Base-by-base conservation (phyloP, 53 echinoderm and acorn worm genomes). In the Stichopus horrens region DNA sequence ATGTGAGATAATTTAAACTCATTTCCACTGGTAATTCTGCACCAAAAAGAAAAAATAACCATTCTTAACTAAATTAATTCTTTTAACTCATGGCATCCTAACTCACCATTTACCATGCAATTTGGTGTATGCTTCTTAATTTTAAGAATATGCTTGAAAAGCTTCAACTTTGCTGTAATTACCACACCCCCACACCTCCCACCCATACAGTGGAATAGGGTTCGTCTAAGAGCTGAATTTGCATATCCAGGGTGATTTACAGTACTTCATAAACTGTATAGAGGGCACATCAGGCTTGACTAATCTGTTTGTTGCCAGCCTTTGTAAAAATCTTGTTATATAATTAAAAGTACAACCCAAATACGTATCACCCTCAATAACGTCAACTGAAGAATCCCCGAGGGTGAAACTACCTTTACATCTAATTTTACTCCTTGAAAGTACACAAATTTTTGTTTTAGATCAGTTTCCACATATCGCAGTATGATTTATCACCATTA, bases 301-400 rank as follows among this genome's bases (percentile, higher is more conserved):
- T 76, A 10, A 51, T 23, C 21, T 4, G 76, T 76, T 76, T 76
- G 21, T 63, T 6, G 14, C 21, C 10, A 21, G 76, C 76, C 76
- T 19, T 76, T 76, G 76, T 76, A 37, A 37, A 22, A 76, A 76
- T 20, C 76, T 75, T 6, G 9, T 75, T 5, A n/a, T 75, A 75
- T 75, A 20, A 21, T 75, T 76, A 76, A 76, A 20, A 21, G 76
- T 76, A 21, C 76, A 76, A 76, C 76, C 76, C 22, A 76, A 21
- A 52, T 76, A 76, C 1, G 37, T 37, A 76, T 76, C 18, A n/a
- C 21, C 22, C 6, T 76, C 76, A 76, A 76, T 1, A 21, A 76
- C 22, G 8, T 76, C 76, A 76, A 76, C 76, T 76, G 76, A 19
- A 76, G 76, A 76, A 76, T 4, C 63, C 63, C 63, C 8, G 10